Evolutionary conservation across 2,888 invertebrate species (phyloP).

Genomic region (Thumatha senex): DNA sequence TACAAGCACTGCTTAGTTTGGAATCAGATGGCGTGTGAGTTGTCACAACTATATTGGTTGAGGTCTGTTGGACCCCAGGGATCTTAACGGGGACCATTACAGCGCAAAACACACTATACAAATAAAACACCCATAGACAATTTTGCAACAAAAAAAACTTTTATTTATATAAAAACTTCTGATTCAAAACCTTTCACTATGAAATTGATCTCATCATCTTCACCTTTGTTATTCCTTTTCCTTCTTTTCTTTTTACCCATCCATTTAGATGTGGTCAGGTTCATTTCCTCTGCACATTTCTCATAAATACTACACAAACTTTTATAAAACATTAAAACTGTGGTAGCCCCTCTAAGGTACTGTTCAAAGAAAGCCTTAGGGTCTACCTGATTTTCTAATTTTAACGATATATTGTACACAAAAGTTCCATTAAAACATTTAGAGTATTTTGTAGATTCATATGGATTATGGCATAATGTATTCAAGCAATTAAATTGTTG

Average conservation of each 20-base stretch:
- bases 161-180: constrained; percentile 55
- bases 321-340: constrained; percentile 63
- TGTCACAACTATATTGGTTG: too few relatives aligned
- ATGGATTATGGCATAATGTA: constrained; percentile 84
- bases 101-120: too few relatives aligned
- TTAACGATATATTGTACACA: constrained; percentile 87
- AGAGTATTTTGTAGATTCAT: constrained; percentile 81
- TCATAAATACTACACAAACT: constrained; percentile 56
- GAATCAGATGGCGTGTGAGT: too few relatives aligned
- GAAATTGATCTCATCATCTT: constrained; percentile 54
- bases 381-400: constrained; percentile 83
- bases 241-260: constrained; percentile 43
- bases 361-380: constrained; percentile 79
- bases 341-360: constrained; percentile 66
- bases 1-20: too few relatives aligned
- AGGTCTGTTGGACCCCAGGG: too few relatives aligned
- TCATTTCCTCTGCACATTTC: constrained; percentile 49
- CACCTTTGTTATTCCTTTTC: constrained; percentile 50
- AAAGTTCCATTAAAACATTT: constrained; percentile 89
- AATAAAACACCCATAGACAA: too few relatives aligned
- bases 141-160: neutral
- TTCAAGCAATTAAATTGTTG: constrained; percentile 85
- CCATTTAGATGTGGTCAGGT: constrained; percentile 49
- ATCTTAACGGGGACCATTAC: too few relatives aligned
- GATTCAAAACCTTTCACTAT: constrained; percentile 70